These are phyloP conservation scores for Phocides pigmalion DNA, from an alignment of 1,140 invertebrate genomes.

Conservation along the genomic window DNA sequence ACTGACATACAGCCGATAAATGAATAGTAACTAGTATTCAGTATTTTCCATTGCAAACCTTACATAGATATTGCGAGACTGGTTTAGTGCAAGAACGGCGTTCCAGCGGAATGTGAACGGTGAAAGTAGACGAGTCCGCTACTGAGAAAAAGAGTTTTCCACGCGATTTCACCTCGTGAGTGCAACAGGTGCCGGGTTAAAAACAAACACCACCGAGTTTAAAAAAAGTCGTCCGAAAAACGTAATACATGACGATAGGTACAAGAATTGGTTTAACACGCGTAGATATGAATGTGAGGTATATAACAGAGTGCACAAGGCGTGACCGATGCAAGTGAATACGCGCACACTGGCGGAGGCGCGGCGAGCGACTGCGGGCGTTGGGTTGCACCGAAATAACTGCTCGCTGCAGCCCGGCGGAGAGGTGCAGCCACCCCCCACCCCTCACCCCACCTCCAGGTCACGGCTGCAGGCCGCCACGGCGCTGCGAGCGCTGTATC, in stretches of 20 bases:
- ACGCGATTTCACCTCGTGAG: constrained; percentile 74
- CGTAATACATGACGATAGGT: constrained; percentile 30
- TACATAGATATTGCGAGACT: constrained; percentile 48
- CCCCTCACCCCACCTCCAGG: constrained; percentile 49
- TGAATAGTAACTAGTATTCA: constrained; percentile 12
- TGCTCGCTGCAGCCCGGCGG: constrained; percentile 74
- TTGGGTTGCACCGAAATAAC: constrained; percentile 78
- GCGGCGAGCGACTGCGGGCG: constrained; percentile 66
- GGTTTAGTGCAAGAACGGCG: constrained; percentile 58
- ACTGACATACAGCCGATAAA: constrained; percentile 23
- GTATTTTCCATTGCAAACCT: constrained; percentile 21
- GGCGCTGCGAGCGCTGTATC: constrained; percentile 59
- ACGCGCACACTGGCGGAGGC: constrained; percentile 68
- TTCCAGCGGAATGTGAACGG: constrained; percentile 70
- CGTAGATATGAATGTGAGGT: constrained; percentile 12
- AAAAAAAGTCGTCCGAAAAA: constrained; percentile 29
- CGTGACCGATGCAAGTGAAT: constrained; percentile 47
- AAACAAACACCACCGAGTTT: constrained; percentile 37
- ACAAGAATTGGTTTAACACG: constrained; percentile 36
- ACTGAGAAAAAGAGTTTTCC: constrained; percentile 80
- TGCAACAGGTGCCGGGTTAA: constrained; percentile 62
- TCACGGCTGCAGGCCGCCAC: constrained; percentile 74
- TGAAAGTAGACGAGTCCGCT: constrained; percentile 79
- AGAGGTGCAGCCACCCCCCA: constrained; percentile 56
- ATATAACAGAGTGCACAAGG: constrained; percentile 50